Percentiles rank a stretch among this genome's conserved stretches.
phyloP scores from a whole-genome alignment of 1,140 invertebrate genomes.

The Lethocerus indicus region DNA sequence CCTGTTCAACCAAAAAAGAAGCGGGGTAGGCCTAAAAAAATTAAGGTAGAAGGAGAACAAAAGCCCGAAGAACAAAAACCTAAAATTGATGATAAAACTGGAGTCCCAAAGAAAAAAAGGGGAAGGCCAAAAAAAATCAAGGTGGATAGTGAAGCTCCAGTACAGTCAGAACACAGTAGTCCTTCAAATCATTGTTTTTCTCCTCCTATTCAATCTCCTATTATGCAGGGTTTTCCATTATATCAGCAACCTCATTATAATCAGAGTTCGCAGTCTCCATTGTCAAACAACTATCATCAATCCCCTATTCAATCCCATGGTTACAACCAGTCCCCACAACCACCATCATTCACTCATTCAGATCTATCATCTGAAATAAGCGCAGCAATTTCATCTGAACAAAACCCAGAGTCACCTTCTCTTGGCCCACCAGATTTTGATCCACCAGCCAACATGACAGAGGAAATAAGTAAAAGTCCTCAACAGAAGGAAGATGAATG shows the following conservation, averaged over 20 bases:
- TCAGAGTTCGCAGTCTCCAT: conserved; percentile 20
- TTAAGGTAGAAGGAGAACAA: conserved; percentile 32
- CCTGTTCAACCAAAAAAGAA: conserved; percentile 54
- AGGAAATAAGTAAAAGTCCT: conserved; percentile 25
- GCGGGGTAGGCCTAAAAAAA: conserved; percentile 68
- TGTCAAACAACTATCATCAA: conserved; percentile 20
- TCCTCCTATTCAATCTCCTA: conserved; percentile 31
- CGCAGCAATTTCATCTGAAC: conserved; percentile 54
- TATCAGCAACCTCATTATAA: conserved; percentile 24
- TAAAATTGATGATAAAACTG: conserved; percentile 13
- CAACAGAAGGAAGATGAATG: conserved; percentile 24
- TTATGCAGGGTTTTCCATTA: conserved; percentile 26
- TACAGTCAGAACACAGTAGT: conserved; percentile 18
- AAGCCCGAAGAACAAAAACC: conserved; percentile 11
- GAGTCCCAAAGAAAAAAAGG: conserved; percentile 21
- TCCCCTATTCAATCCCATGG: conserved; percentile 20
- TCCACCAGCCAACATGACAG: conserved; percentile 41
- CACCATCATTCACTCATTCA: conserved; percentile 46
- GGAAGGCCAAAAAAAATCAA: conserved; percentile 77
- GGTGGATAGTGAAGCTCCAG: conserved; percentile 33
- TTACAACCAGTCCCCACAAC: conserved; percentile 30
- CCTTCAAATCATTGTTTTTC: conserved; percentile 33
- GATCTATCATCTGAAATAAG: conserved; percentile 60
- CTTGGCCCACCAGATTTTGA: conserved; percentile 58
- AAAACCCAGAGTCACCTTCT: conserved; percentile 42